Conservation (phyloP, 1,140 invertebrate genomes). For the Drosophila parabipectinata region DNA sequence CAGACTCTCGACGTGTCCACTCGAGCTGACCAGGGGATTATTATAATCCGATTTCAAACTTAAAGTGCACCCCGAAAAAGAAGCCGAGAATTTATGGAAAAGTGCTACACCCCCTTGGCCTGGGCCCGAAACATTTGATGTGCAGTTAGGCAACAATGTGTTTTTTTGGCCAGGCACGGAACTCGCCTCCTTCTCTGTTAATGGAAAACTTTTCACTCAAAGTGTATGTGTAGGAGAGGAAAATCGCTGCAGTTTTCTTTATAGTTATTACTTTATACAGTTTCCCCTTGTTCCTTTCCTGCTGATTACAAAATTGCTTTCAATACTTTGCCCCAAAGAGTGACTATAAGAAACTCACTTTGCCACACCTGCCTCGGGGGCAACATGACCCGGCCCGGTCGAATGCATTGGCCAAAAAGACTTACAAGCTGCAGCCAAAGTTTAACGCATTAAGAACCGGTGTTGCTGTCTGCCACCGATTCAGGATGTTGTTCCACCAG, state of each 20-base stretch:
- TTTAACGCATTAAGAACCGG: slow-evolving; percentile 76
- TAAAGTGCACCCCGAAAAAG: slow-evolving; percentile 40
- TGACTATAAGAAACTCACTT: slow-evolving; percentile 59
- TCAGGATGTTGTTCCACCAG: slow-evolving; percentile 20
- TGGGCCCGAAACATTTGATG: slow-evolving; percentile 36
- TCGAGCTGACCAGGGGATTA: slow-evolving; percentile 62
- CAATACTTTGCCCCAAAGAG: slow-evolving; percentile 61
- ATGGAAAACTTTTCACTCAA: slow-evolving; percentile 54
- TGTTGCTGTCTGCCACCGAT: slow-evolving; percentile 39
- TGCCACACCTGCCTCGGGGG: slow-evolving; percentile 54
- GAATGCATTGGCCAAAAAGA: slow-evolving; percentile 66
- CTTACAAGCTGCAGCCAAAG: slow-evolving; percentile 77
- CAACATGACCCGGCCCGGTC: slow-evolving; percentile 16
- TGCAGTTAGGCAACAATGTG: slow-evolving; percentile 48
- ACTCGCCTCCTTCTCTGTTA: slow-evolving; percentile 18
- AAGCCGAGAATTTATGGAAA: slow-evolving; percentile 41
- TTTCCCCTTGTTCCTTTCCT: slow-evolving; percentile 49
- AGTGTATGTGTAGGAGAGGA: slow-evolving; percentile 27
- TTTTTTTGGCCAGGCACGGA: slow-evolving; percentile 45
- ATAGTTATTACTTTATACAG: slow-evolving; percentile 79
- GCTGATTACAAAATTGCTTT: slow-evolving; percentile 79
- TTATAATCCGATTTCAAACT: slow-evolving; percentile 75
- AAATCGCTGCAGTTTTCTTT: slow-evolving; percentile 74
- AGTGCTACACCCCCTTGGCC: slow-evolving; percentile 14
- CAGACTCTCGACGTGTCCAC: slow-evolving; percentile 11